These are phyloP conservation scores for Leucophenga varia DNA, from an alignment of 1,140 invertebrate species.

Conservation along the genomic window DNA sequence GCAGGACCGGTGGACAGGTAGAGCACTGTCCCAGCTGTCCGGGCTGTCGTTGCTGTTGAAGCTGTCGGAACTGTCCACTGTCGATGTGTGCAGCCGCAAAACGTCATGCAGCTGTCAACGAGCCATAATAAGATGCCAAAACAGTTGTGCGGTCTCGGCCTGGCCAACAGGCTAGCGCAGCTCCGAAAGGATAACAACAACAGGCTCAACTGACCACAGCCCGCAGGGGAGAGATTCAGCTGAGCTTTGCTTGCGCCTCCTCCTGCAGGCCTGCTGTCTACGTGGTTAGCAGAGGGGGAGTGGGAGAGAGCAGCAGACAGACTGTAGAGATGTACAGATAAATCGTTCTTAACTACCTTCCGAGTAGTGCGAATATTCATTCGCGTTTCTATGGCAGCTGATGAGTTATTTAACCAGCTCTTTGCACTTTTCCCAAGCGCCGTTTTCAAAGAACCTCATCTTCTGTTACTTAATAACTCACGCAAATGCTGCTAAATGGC, in stretches of 20 bases:
- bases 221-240: background rate
- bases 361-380: too few relatives aligned
- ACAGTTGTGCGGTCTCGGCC: constrained; percentile 42
- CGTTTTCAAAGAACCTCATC: too few relatives aligned
- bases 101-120: constrained; percentile 50
- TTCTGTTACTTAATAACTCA: too few relatives aligned
- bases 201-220: constrained; percentile 11
- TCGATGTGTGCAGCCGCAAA: constrained; percentile 40
- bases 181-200: constrained; percentile 36
- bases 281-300: too few relatives aligned
- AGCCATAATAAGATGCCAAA: constrained; percentile 51
- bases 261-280: too few relatives aligned
- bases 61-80: constrained; percentile 18
- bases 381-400: too few relatives aligned
- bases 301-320: too few relatives aligned
- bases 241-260: constrained; percentile 25
- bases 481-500: too few relatives aligned
- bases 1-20: background rate
- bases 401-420: too few relatives aligned
- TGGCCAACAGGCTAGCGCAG: constrained; percentile 11
- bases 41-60: constrained; percentile 18
- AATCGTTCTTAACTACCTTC: too few relatives aligned
- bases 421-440: too few relatives aligned
- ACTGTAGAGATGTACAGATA: too few relatives aligned
- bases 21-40: constrained; percentile 2